Base-by-base conservation (phyloP, 2,888 invertebrate species). In the Drosophila kambysellisi region DNA sequence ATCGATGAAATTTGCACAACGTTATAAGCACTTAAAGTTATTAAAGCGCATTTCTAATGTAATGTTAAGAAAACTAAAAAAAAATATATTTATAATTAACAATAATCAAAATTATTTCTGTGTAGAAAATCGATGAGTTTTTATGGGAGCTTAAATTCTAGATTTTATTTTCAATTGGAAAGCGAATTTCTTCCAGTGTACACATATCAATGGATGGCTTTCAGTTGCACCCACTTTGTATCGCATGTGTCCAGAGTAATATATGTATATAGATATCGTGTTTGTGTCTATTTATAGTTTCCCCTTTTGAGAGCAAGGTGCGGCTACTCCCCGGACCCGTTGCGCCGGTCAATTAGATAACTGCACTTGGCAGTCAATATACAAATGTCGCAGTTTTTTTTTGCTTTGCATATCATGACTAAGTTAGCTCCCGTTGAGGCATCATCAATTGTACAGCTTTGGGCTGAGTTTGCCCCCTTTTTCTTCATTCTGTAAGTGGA, bases 321-420 rank as follows among this genome's bases (percentile, higher is more conserved):
- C 53, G 79, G 82, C 53, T 61, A 17, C 30, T 37, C 48, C 52
- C 41, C 53, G 32, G 29, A 43, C 37, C 29, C 63, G 46, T 17
- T 53, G 58, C 66, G 67, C 35, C 50, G 61, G 59, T 61, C 67
- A 87, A 89, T 85, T 90, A 76, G 76, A 48, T 67, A 56, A 70
- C 50, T 81, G 66, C 79, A 78, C 62, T 78, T 81, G 58, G 32
- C 70, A 75, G 78, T 74, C 73, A 84, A 74, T 86, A 90, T 70
- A 66, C 62, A 78, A 67, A 78, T 63, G 67, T 59, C 68, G 82
- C 74, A 66, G 54, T 78, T 66, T 54, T 48, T 39, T 39, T 39
- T 39, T 61, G 32, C 64, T 79, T 89, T 83, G 72, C 72, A 88
- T 83, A 61, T 12, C n/a, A 54, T 58, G 17, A 39, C 17, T 29